phyloP scores from a whole-genome alignment of 2,888 invertebrate genomes.

The Theretra japonica region DNA sequence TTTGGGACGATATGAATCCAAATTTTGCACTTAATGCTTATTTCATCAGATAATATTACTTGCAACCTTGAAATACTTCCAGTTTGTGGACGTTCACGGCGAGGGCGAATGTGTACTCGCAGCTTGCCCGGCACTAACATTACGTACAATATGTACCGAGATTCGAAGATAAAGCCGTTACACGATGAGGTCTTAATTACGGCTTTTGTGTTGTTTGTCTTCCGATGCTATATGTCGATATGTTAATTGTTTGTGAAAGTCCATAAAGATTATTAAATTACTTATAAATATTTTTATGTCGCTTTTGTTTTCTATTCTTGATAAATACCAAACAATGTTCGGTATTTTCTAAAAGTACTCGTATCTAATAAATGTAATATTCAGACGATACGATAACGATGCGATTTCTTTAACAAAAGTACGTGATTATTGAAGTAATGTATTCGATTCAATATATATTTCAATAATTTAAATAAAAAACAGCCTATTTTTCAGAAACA shows the following conservation, averaged over 20 bases:
- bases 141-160: slow-evolving; percentile 14
- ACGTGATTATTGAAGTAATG: too few relatives aligned
- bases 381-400: too few relatives aligned
- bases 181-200: slow-evolving; percentile 11
- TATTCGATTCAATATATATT: too few relatives aligned
- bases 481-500: too few relatives aligned
- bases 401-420: too few relatives aligned
- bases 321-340: neutral
- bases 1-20: slow-evolving; percentile 21
- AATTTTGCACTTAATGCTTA: slow-evolving; percentile 18
- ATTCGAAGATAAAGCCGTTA: slow-evolving; percentile 13
- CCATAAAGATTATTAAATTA: slow-evolving; percentile 6
- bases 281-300: slow-evolving; percentile 1
- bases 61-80: slow-evolving; percentile 15
- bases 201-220: slow-evolving; percentile 25
- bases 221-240: neutral
- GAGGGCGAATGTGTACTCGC: neutral
- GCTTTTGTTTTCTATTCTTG: neutral
- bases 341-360: too few relatives aligned
- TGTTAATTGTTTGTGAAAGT: slow-evolving; percentile 24
- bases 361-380: too few relatives aligned
- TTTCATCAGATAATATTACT: slow-evolving; percentile 20
- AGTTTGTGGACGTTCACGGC: slow-evolving; percentile 15
- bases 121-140: neutral
- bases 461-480: too few relatives aligned